Conservation (phyloP, 2,797 vertebrate species). For the Paramormyrops hopkinsi region DNA sequence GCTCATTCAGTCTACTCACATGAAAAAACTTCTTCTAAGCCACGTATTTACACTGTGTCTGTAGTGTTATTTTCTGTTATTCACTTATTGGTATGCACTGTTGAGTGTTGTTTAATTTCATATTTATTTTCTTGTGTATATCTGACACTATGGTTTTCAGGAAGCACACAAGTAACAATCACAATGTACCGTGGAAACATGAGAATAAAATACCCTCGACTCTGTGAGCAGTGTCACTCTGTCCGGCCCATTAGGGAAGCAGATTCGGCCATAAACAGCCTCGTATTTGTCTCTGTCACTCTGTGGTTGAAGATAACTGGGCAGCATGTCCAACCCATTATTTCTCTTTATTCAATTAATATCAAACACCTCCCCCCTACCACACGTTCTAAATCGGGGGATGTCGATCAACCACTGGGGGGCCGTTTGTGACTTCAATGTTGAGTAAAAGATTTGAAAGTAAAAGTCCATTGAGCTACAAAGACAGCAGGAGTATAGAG, state of each 20-base stretch:
- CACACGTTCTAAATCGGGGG: not conserved
- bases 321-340: not conserved
- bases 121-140: not conserved
- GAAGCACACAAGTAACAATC: not conserved
- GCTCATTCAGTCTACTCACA: not conserved
- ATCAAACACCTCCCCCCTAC: not conserved
- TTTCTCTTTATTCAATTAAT: not conserved
- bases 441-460: not conserved
- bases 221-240: not conserved
- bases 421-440: not conserved
- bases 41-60: not conserved
- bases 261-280: not conserved
- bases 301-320: not conserved
- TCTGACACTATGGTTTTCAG: not conserved
- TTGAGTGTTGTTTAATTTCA: not conserved
- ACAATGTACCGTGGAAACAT: not conserved
- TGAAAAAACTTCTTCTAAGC: not conserved
- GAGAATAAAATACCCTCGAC: not conserved
- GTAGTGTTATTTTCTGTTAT: not conserved
- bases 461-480: not conserved
- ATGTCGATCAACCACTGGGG: not conserved
- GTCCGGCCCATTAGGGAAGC: not conserved
- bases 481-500: not conserved
- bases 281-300: not conserved
- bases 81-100: not conserved